Evolutionary conservation across 2,888 invertebrate species (phyloP).

Genomic region (Taenaris catops): DNA sequence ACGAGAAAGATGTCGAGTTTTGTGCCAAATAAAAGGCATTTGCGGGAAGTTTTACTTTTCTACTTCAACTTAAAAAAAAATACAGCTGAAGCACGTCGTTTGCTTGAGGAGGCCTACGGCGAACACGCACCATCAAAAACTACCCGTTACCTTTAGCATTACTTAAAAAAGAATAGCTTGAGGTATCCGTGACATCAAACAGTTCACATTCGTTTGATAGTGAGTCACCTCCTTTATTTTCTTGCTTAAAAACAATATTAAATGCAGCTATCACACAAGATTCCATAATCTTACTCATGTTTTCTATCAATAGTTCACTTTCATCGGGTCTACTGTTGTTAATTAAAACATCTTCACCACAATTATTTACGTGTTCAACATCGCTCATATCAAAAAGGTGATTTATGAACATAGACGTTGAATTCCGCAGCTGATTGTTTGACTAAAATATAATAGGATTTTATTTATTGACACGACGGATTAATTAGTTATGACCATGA

Average conservation of each 20-base stretch:
- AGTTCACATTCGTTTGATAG: constrained; percentile 18
- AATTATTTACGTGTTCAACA: constrained; percentile 38
- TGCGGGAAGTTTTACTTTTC: too few relatives aligned
- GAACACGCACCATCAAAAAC: too few relatives aligned
- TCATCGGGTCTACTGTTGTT: constrained; percentile 24
- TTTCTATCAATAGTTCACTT: constrained; percentile 33
- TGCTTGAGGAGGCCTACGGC: too few relatives aligned
- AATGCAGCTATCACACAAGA: constrained; percentile 41
- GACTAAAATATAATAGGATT: too few relatives aligned
- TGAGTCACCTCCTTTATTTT: constrained; percentile 20
- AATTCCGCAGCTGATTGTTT: constrained; percentile 38
- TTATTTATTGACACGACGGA: too few relatives aligned
- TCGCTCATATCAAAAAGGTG: constrained; percentile 65
- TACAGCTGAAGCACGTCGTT: too few relatives aligned
- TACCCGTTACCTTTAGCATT: too few relatives aligned
- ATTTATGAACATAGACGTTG: constrained; percentile 57
- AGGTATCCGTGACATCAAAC: constrained; percentile 28
- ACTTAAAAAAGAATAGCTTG: constrained; percentile 39
- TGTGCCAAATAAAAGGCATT: too few relatives aligned
- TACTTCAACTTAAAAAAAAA: too few relatives aligned
- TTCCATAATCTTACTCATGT: constrained; percentile 45
- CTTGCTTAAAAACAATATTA: constrained; percentile 30
- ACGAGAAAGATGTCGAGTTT: too few relatives aligned
- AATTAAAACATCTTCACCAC: constrained; percentile 29
- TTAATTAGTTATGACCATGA: too few relatives aligned